These are phyloP conservation scores for Parauchenoglanis ngamensis DNA, from an alignment of 2,797 vertebrate species.

Conservation along the genomic window DNA sequence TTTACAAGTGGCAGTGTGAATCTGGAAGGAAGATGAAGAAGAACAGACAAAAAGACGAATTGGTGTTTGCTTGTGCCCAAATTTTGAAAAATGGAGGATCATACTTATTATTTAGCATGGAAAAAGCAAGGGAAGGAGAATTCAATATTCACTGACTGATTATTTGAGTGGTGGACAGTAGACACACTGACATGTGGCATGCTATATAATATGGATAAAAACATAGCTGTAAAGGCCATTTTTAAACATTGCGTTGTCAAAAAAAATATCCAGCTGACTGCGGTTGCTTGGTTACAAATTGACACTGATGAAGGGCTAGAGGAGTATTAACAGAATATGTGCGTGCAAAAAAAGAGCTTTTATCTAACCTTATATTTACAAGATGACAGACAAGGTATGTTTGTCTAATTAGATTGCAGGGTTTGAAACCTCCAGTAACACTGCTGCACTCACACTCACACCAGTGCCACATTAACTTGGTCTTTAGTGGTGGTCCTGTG, in stretches of 20 bases:
- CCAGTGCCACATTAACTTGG: not conserved
- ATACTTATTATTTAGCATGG: too few species aligned
- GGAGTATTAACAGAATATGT: not conserved
- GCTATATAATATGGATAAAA: not conserved
- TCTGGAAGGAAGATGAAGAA: too few species aligned
- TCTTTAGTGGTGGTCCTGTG: not conserved
- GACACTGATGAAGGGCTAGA: not conserved
- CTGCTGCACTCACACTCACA: not conserved
- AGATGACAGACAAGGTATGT: not conserved
- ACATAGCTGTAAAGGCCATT: not conserved
- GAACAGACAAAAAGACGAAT: too few species aligned
- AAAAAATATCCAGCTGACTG: not conserved
- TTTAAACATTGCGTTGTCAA: not conserved
- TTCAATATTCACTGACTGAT: not conserved
- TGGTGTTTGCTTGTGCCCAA: too few species aligned
- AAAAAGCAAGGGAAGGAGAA: too few species aligned
- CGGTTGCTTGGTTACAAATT: not conserved
- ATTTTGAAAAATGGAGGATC: too few species aligned
- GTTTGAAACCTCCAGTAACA: not conserved
- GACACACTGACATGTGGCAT: not conserved
- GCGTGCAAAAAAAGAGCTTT: not conserved
- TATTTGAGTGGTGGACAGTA: not conserved
- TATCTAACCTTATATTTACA: not conserved
- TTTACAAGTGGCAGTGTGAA: too few species aligned
- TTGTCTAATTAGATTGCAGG: not conserved